Evolutionary conservation across 2,113 vertebrate genomes (phyloP).

Genomic region (Panthera tigris): DNA sequence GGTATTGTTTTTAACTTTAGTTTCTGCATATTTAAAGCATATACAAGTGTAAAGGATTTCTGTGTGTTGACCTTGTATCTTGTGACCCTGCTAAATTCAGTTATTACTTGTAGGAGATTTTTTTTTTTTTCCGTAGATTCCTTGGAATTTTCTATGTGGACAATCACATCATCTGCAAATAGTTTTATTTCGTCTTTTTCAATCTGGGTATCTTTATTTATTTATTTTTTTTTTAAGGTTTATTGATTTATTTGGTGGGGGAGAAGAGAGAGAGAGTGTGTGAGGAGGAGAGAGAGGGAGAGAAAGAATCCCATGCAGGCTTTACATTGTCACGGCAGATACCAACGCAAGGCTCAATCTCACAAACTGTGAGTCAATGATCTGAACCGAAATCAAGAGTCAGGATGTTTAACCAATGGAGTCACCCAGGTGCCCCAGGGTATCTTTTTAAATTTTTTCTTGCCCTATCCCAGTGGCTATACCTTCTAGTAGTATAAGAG

Average conservation of each 20-base stretch:
- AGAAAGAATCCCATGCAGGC: too few species aligned
- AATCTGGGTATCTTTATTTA: neutral
- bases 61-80: neutral
- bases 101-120: neutral
- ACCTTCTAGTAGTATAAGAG: neutral
- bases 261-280: too few species aligned
- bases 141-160: neutral
- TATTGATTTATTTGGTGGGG: too few species aligned
- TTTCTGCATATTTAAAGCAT: neutral
- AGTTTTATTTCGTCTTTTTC: neutral
- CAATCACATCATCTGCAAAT: neutral
- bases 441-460: neutral
- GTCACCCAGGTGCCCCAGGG: too few species aligned
- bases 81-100: neutral
- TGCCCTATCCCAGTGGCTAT: neutral
- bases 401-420: too few species aligned
- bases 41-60: neutral
- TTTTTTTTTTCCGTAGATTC: neutral
- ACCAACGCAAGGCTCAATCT: too few species aligned
- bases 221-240: too few species aligned
- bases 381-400: too few species aligned
- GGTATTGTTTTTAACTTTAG: neutral
- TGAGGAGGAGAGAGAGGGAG: too few species aligned
- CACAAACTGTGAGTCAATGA: too few species aligned
- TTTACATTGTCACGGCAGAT: too few species aligned